Percentiles rank a stretch among this genome's conserved stretches.
phyloP scores from a whole-genome alignment of 2,888 invertebrate genomes.

The Ectropis crepuscularia region DNA sequence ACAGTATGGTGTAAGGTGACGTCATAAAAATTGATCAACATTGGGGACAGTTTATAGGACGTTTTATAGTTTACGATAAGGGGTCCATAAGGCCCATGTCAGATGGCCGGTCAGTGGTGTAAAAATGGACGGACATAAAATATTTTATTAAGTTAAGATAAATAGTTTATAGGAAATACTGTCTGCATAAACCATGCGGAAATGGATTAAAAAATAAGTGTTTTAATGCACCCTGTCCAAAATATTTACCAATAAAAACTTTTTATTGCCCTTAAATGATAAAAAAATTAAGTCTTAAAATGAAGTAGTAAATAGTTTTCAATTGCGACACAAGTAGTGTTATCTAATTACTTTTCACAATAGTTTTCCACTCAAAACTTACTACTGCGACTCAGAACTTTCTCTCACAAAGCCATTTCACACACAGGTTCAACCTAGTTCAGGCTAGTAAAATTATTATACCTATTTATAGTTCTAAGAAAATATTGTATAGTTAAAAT shows the following conservation, averaged over 20 bases:
- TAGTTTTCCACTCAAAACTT: too few species aligned
- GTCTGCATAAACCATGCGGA: background rate
- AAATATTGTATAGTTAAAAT: too few species aligned
- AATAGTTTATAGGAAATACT: background rate
- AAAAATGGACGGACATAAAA: constrained; percentile 36
- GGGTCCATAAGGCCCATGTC: constrained; percentile 36
- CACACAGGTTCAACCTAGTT: too few species aligned
- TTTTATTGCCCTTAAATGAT: too few species aligned
- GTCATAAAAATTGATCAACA: constrained; percentile 38
- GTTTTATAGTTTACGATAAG: constrained; percentile 49
- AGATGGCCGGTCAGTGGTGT: constrained; percentile 35
- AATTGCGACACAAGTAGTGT: too few species aligned
- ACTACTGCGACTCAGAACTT: too few species aligned
- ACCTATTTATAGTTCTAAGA: too few species aligned
- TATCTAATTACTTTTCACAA: too few species aligned
- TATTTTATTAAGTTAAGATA: constrained; percentile 29
- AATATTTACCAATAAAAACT: background rate
- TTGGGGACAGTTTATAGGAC: constrained; percentile 43
- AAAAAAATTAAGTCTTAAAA: too few species aligned
- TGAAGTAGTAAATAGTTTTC: too few species aligned
- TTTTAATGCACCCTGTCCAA: background rate
- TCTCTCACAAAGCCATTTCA: too few species aligned
- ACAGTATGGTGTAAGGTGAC: constrained; percentile 23
- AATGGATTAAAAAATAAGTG: background rate
- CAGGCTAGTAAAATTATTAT: too few species aligned